Percentiles rank a stretch among this genome's conserved stretches.
Evolutionary conservation across 2,888 invertebrate species (phyloP).

Genomic region (Drosophila diplacantha): DNA sequence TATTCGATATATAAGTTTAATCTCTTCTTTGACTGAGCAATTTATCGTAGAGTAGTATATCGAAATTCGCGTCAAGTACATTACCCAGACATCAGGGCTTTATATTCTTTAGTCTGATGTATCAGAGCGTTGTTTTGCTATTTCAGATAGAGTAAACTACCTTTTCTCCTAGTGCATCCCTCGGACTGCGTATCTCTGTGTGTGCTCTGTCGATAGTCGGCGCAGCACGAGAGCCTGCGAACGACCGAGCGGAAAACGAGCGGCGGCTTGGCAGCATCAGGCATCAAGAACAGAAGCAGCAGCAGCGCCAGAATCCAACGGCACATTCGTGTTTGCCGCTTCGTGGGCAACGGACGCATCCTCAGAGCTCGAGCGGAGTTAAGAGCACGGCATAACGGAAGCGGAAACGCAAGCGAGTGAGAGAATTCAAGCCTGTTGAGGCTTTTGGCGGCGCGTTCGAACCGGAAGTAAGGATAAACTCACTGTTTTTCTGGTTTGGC

Average conservation of each 20-base stretch:
- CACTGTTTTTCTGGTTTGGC: conserved; percentile 31
- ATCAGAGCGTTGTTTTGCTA: neutral
- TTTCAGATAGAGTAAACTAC: neutral
- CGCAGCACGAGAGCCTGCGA: conserved; percentile 42
- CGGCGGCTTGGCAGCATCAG: conserved; percentile 34
- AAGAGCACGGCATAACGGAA: conserved; percentile 20
- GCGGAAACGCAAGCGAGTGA: conserved; percentile 24
- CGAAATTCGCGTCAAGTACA: no score
- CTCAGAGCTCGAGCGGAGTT: conserved; percentile 36
- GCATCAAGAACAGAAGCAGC: conserved; percentile 19
- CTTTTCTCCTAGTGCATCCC: conserved; percentile 13
- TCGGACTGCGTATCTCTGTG: conserved; percentile 2
- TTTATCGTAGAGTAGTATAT: no score
- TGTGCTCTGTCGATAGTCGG: conserved; percentile 38
- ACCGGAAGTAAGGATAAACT: conserved; percentile 67
- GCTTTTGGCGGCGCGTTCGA: conserved; percentile 39
- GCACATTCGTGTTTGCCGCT: conserved; percentile 65
- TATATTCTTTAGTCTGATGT: neutral
- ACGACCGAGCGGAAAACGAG: conserved; percentile 41
- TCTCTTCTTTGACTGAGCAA: no score
- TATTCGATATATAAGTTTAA: no score
- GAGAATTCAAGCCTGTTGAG: conserved; percentile 29
- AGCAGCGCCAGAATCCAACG: conserved; percentile 23
- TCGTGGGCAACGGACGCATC: conserved; percentile 62
- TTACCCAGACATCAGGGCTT: no score